These are phyloP conservation scores for Gymnosoma rotundatum DNA, from an alignment of 2,888 invertebrate genomes.

Conservation along the genomic window DNA sequence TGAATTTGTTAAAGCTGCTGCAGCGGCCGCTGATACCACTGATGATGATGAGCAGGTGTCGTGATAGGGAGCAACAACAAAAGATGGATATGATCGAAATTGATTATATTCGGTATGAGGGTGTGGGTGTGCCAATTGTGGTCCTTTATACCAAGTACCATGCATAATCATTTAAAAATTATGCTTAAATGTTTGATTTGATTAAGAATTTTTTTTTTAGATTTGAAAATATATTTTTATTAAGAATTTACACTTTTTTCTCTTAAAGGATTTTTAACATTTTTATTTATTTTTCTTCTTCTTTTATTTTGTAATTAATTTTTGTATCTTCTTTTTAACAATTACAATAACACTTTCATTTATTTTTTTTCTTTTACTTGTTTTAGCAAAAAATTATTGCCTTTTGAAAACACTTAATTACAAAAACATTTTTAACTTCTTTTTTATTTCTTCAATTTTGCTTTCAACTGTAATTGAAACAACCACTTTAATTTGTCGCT, in stretches of 20 bases:
- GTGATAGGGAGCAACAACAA: conserved; percentile 80
- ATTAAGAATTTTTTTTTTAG: conserved; percentile 11
- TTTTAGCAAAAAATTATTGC: too few species aligned
- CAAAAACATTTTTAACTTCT: conserved; percentile 33
- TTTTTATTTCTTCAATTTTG: conserved; percentile 11
- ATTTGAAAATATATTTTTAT: conserved; percentile 4
- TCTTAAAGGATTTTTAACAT: background rate
- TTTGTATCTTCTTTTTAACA: too few species aligned
- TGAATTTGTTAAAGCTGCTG: conserved; percentile 61
- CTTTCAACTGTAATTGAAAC: conserved; percentile 31
- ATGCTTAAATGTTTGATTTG: conserved; percentile 15
- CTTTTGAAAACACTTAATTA: background rate
- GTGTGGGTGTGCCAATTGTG: conserved; percentile 79
- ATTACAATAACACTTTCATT: too few species aligned
- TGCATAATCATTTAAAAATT: conserved; percentile 80
- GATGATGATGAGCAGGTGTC: conserved; percentile 72
- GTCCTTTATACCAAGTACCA: conserved; percentile 82
- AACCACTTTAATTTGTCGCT: conserved; percentile 9
- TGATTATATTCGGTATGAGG: conserved; percentile 78
- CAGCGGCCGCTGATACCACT: conserved; percentile 46
- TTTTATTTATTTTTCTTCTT: background rate
- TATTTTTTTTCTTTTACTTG: too few species aligned
- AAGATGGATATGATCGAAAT: conserved; percentile 81
- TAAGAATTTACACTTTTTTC: background rate
- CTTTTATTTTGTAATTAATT: too few species aligned